Base-by-base conservation (phyloP, 2,797 vertebrate species). In the Chelon auratus region DNA sequence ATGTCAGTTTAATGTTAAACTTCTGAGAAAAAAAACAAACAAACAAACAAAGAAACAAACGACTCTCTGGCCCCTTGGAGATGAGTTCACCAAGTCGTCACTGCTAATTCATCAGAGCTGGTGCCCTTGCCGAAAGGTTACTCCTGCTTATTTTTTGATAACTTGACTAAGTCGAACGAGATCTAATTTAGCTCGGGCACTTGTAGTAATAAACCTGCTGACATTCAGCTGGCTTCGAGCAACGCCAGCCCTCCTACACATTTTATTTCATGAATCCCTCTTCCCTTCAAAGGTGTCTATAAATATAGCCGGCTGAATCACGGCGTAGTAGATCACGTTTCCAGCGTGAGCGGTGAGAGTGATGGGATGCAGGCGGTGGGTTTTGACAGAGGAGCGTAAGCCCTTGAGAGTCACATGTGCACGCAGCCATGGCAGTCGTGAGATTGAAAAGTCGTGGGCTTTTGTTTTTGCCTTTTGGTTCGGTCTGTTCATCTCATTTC, bases 71-170 rank as follows among this genome's bases (percentile, higher is more conserved):
- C 78, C 73, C 55, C 65, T 69, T 51, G 50, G 72, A 83, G 60
- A 80, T 3, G 37, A 84, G 78, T 77, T 83, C 72, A 80, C 62
- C 71, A 70, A 84, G 77, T 74, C 77, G 80, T 87, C 85, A 83
- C 78, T 53, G 53, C 52, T 61, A 62, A 88, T 89, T 82, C 66
- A 75, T 90, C 81, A 85, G 57, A 0, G 8, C 43, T 57, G 18
- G 77, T 72, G 83, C 68, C 81, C 83, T 91, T 86, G 81, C 78
- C 62, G 12, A 85, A 81, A 86, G 84, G 74, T 85, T 88, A 82
- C 75, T 83, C 66, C 54, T 74, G 62, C 68, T 75, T 77, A 72
- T 87, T 89, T 22, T 79, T 77, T 73, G 59, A 82, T 79, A 70
- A 81, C 62, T 24, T 53, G 70, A 78, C 47, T 64, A 61, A 83